phyloP scores from a whole-genome alignment of 2,113 vertebrate species.

The Hippocampus comes region DNA sequence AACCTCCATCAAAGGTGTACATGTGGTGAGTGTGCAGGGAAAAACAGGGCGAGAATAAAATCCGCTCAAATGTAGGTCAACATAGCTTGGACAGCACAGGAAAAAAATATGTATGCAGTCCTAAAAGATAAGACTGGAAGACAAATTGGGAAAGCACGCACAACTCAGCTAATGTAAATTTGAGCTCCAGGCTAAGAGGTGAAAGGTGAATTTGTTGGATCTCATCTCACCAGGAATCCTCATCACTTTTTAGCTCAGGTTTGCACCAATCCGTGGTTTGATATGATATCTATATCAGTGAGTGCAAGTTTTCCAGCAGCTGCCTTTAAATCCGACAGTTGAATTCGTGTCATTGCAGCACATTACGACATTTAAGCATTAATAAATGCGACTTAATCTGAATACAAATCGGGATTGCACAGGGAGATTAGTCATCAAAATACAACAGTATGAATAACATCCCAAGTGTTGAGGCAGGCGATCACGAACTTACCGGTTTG shows the following conservation, averaged over 20 bases:
- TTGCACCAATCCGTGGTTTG: neutral
- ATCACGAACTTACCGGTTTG: conserved; percentile 66
- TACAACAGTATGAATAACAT: neutral
- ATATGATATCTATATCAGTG: neutral
- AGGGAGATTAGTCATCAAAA: neutral
- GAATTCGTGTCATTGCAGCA: neutral
- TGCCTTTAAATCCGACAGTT: neutral
- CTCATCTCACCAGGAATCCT: neutral
- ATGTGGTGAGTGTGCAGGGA: neutral
- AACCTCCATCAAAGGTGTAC: neutral
- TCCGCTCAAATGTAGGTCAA: neutral
- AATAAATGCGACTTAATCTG: neutral
- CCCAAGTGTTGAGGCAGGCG: neutral
- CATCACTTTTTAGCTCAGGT: neutral
- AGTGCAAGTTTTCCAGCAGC: neutral
- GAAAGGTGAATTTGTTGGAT: neutral
- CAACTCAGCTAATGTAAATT: neutral
- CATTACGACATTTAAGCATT: neutral
- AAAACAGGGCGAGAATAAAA: neutral
- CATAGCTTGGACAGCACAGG: neutral
- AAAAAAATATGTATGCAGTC: neutral
- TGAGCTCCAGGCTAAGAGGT: no score
- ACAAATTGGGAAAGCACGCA: neutral
- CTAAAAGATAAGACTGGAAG: neutral
- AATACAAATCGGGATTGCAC: neutral